Evolutionary conservation across 2,113 vertebrate genomes (phyloP).

Genomic region (Geothlypis trichas): DNA sequence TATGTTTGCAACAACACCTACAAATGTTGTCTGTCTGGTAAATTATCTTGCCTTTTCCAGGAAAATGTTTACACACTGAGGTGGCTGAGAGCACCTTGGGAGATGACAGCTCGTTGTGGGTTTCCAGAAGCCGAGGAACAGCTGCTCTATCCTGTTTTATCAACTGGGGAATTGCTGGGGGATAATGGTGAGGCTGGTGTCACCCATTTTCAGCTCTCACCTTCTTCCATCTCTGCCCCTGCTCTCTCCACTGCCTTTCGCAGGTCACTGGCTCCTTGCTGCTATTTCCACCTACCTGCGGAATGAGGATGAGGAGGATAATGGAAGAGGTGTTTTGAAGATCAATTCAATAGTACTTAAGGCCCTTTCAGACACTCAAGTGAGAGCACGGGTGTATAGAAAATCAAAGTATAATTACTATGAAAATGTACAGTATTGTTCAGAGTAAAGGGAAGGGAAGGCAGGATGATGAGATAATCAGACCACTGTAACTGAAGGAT

Average conservation of each 20-base stretch:
- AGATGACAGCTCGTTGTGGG: background rate
- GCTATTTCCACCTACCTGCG: background rate
- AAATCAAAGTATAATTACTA: slow-evolving; percentile 64
- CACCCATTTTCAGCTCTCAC: background rate
- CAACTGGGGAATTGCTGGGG: background rate
- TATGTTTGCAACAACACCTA: background rate
- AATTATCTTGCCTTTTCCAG: background rate
- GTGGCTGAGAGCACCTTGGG: background rate
- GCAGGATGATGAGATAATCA: slow-evolving; percentile 55
- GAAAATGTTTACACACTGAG: background rate
- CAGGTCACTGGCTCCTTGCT: background rate
- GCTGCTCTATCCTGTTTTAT: background rate
- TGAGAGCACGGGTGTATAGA: slow-evolving; percentile 27
- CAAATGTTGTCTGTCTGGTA: background rate
- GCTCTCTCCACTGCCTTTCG: background rate
- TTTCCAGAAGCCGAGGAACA: background rate
- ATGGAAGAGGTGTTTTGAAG: slow-evolving; percentile 31
- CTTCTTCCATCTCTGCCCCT: background rate
- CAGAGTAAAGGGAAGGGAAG: slow-evolving; percentile 19
- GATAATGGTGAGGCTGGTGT: too few relatives aligned
- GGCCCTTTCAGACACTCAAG: background rate
- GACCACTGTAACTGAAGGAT: slow-evolving; percentile 36
- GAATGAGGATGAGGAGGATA: slow-evolving; percentile 24
- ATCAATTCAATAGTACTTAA: slow-evolving; percentile 34
- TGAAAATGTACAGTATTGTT: slow-evolving; percentile 48